phyloP scores from a whole-genome alignment of 2,888 invertebrate genomes.

The Bembecia ichneumoniformis region DNA sequence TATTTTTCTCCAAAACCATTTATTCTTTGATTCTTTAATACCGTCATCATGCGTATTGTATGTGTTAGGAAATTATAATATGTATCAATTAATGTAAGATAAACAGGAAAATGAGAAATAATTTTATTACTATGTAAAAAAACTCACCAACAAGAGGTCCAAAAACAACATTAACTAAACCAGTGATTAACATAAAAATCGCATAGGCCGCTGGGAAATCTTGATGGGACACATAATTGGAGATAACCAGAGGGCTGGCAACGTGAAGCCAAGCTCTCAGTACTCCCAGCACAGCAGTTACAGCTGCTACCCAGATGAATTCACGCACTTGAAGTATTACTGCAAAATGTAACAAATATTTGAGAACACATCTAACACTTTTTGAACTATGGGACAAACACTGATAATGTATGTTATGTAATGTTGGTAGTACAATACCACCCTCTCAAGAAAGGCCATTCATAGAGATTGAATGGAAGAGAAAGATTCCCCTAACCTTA shows the following conservation, averaged over 20 bases:
- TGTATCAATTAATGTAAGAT: too few relatives aligned
- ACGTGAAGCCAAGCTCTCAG: slow-evolving; percentile 79
- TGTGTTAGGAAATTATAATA: too few relatives aligned
- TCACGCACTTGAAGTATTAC: slow-evolving; percentile 39
- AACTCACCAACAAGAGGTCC: slow-evolving; percentile 76
- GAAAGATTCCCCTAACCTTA: too few relatives aligned
- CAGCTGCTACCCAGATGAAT: slow-evolving; percentile 35
- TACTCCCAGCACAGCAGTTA: slow-evolving; percentile 71
- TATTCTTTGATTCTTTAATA: too few relatives aligned
- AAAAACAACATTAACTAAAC: slow-evolving; percentile 74
- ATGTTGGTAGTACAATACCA: too few relatives aligned
- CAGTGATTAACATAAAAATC: slow-evolving; percentile 77
- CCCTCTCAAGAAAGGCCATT: too few relatives aligned
- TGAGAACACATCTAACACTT: neutral
- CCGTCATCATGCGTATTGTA: too few relatives aligned
- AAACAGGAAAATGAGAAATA: too few relatives aligned
- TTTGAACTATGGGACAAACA: neutral
- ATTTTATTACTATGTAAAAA: neutral
- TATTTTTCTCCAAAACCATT: too few relatives aligned
- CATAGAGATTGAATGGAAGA: too few relatives aligned
- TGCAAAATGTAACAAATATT: slow-evolving; percentile 19
- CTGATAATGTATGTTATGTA: too few relatives aligned
- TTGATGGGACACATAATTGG: slow-evolving; percentile 74
- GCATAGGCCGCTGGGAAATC: slow-evolving; percentile 83
- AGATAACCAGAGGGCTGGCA: slow-evolving; percentile 77